phyloP scores from a whole-genome alignment of 1,140 invertebrate genomes.

The Ruditapes philippinarum region DNA sequence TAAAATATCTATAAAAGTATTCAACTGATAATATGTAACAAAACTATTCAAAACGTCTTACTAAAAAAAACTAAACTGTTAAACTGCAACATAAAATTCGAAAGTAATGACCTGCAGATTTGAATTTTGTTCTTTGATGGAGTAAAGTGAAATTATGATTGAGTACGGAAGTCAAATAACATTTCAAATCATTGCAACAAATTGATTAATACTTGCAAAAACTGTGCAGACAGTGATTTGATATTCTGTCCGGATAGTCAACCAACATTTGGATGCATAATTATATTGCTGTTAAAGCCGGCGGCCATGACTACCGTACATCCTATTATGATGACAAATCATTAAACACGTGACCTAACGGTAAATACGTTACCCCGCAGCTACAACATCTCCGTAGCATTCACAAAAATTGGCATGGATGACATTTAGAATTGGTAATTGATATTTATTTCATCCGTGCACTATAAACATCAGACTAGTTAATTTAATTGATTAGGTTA shows the following conservation, averaged over 20 bases:
- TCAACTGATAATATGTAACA: too few relatives aligned
- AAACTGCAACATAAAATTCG: too few relatives aligned
- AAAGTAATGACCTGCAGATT: too few relatives aligned
- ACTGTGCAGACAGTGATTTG: not conserved
- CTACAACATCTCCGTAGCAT: slow-evolving; percentile 41
- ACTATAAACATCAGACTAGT: slow-evolving; percentile 40
- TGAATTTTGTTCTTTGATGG: too few relatives aligned
- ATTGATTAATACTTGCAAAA: not conserved
- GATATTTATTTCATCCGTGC: slow-evolving; percentile 36
- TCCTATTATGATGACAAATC: slow-evolving; percentile 17
- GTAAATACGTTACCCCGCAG: slow-evolving; percentile 32
- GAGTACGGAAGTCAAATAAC: too few relatives aligned
- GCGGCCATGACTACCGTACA: not conserved
- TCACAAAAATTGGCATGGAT: slow-evolving; percentile 1
- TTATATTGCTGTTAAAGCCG: not conserved
- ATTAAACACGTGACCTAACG: slow-evolving; percentile 5
- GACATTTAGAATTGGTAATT: slow-evolving; percentile 48
- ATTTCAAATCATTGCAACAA: too few relatives aligned
- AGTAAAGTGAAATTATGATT: too few relatives aligned
- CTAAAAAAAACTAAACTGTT: too few relatives aligned
- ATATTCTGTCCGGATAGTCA: not conserved
- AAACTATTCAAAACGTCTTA: too few relatives aligned
- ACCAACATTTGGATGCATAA: not conserved
- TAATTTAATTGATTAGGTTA: slow-evolving; percentile 50
- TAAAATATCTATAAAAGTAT: too few relatives aligned